Base-by-base conservation (phyloP, 2,797 vertebrate genomes). In the Erpetoichthys calabaricus region DNA sequence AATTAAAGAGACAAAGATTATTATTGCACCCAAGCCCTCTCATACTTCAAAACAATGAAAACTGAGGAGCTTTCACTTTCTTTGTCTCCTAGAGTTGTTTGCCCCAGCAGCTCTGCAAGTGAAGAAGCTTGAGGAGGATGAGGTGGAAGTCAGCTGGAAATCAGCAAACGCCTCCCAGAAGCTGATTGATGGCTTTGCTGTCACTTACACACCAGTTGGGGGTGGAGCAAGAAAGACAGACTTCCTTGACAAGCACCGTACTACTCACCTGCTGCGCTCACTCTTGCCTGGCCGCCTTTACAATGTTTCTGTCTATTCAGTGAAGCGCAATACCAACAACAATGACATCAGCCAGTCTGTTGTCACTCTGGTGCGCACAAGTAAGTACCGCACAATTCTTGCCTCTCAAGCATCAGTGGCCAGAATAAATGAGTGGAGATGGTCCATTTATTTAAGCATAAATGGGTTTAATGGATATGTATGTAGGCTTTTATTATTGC, bases 231-330 rank as follows among this genome's bases (percentile, higher is more conserved):
- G 87, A 64, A 91, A 87, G 71, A 94, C 90, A 0, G 95, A 97
- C 78, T 88, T 89, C 61, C 85, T 98, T 76, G 91, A 93, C 73
- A 78, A 81, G 66, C 80, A 87, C 68, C 86, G 82, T 69, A 89
- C 88, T 56, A 74, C 82, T 42, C 90, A 95, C 64, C 83, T 92
- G 67, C 84, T 98, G 65, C 83, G 80, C 63, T 88, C 87, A 63
- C 85, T 98, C 64, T 80, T 73, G 41, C 86, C 94, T 0, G 94
- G 94, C 64, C 80, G 86, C 60, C 83, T 91, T 62, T 98, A 98
- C 85, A 98, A 97, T 79, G 92, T 98, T 85, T 96, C 93, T 7
- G 87, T 94, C 63, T 89, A 92, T 81, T 94, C 93, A 3, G 85
- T 96, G 81, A 96, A 93, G 71, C 88, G 90, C 64, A 94, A 92